Evolutionary conservation across 2,797 vertebrate species (phyloP), one percentile per base, ranked within the genome.

Genomic region (Pangasius mekongensis): DNA sequence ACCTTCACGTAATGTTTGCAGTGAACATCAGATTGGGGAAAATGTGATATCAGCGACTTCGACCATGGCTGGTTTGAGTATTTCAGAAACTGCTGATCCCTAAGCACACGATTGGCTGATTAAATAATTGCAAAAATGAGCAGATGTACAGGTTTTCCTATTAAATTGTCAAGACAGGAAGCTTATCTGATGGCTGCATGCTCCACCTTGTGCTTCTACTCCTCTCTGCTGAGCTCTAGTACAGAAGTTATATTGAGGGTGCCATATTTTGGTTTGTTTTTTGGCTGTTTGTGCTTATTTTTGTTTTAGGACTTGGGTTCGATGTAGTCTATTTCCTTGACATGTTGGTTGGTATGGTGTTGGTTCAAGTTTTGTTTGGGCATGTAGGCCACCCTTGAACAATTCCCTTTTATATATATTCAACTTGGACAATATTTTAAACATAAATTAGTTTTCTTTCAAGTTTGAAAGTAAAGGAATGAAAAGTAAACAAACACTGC

Each of bases 71-170:
- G 58, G 58, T 62, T 62, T 62, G 7, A 62, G 22, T 62, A 62
- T 64, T 64, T 64, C 27, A 11, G 62, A 10, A 64, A 64, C 60
- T 64, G 27, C 60, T n/a, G 8, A n/a, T 64, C 24, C 60, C 24
- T 27, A 27, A 64, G 27, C 24, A 64, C 7, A 64, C 33, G 9
- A 16, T 1, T 76, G 71, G 22, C 73, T 76, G 20, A 76, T 3
- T 16, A 77, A n/a, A 76, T 54, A 18, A 30, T 77, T 76, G 47
- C 49, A 77, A n/a, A 77, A 30, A 78, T 56, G 49, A 78, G n/a
- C n/a, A 54, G 27, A 2, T 33, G n/a, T 33, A 33, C 49, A 20
- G 76, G 30, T 80, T 80, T 33, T 24, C 52, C 9, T 3, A 22
- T 4, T 58, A 22, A 36, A 36, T 36, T 22, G 30, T 58, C 77